Evolutionary conservation across 2,888 invertebrate genomes (phyloP).

Genomic region (Carcina quercana): DNA sequence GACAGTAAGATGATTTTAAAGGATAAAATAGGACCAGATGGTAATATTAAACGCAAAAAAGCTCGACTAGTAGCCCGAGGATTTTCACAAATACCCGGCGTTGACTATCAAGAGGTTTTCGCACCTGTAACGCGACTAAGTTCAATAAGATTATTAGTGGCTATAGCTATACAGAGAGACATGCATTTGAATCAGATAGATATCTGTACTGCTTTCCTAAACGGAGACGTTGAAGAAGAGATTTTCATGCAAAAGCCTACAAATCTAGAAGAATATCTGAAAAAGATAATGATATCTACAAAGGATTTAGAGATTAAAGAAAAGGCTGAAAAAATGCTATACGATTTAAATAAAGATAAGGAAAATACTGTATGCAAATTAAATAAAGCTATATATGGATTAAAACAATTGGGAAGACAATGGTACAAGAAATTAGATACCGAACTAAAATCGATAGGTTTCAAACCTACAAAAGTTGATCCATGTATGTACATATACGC

Average conservation of each 20-base stretch:
- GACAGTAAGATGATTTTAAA: not conserved
- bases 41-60: not conserved
- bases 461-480: not conserved
- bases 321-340: not conserved
- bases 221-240: slow-evolving; percentile 12
- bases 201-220: slow-evolving; percentile 18
- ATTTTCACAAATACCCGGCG: slow-evolving; percentile 1
- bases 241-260: slow-evolving; percentile 1
- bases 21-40: not conserved
- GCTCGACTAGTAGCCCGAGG: slow-evolving; percentile 8
- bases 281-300: not conserved
- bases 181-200: not conserved
- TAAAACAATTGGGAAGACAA: not conserved
- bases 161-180: not conserved
- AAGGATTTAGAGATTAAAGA: not conserved
- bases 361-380: not conserved
- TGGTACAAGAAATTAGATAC: not conserved
- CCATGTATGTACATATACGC: not conserved
- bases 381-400: not conserved
- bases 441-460: not conserved
- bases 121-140: not conserved
- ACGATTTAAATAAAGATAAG: not conserved
- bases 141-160: not conserved
- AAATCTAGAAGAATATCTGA: not conserved
- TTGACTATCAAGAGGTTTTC: slow-evolving; percentile 1